Percentiles rank a stretch among this genome's conserved stretches.
Evolutionary conservation across 2,113 vertebrate species (phyloP).

Genomic region (Odocoileus virginianus): DNA sequence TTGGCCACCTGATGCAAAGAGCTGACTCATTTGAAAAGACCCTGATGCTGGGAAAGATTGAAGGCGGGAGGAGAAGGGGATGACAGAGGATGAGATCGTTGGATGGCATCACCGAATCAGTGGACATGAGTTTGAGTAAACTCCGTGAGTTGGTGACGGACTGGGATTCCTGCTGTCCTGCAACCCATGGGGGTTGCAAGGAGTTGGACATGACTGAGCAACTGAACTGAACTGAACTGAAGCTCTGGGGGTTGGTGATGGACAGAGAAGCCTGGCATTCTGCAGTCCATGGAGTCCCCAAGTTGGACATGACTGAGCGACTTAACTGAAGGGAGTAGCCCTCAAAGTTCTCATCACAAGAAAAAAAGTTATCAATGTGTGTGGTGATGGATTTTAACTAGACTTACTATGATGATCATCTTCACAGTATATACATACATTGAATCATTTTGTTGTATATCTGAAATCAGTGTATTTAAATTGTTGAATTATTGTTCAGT

Average conservation of each 20-base stretch:
- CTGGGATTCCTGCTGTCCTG: background rate
- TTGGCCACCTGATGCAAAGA: background rate
- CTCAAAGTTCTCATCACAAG: background rate
- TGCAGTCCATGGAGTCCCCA: background rate
- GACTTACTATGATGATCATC: background rate
- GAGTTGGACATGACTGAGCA: fast-evolving
- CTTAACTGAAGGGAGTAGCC: background rate
- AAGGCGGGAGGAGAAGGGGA: background rate
- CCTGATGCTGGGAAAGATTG: background rate
- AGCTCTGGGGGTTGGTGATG: background rate
- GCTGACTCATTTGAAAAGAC: background rate
- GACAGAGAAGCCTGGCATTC: background rate
- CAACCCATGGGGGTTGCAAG: background rate
- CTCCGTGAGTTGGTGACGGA: background rate
- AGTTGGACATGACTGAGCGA: background rate
- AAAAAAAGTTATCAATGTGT: background rate
- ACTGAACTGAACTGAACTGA: background rate
- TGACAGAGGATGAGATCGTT: background rate
- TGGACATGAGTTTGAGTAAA: background rate
- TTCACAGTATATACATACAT: background rate
- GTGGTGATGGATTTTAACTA: background rate
- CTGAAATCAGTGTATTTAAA: background rate
- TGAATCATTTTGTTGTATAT: background rate
- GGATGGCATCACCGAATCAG: fast-evolving
- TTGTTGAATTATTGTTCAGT: background rate